Conservation (phyloP, 2,797 vertebrate genomes). For the Rhinichthys osculus region DNA sequence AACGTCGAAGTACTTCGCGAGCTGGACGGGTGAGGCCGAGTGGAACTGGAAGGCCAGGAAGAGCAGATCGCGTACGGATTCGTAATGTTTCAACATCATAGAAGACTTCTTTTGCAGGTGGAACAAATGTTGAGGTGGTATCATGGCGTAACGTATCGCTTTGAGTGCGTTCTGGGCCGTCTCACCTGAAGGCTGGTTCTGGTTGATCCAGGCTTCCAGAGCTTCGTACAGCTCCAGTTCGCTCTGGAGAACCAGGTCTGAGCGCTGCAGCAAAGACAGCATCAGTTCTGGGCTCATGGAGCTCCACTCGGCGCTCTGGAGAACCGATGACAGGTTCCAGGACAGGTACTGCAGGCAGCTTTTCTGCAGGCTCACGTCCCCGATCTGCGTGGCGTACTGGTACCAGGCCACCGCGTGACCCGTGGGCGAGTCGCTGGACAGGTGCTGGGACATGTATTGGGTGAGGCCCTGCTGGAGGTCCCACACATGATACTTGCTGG, state of each 20-base stretch:
- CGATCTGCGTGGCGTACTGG: conserved; percentile 88
- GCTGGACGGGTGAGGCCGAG: conserved; percentile 88
- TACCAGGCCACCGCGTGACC: conserved; percentile 96
- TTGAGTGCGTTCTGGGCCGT: conserved; percentile 84
- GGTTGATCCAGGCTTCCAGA: conserved; percentile 88
- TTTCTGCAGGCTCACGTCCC: conserved; percentile 84
- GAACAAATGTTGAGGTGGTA: conserved; percentile 90
- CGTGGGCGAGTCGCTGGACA: conserved; percentile 87
- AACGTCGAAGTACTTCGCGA: conserved; percentile 94
- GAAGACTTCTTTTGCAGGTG: conserved; percentile 90
- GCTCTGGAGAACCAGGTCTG: conserved; percentile 92
- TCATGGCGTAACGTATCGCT: conserved; percentile 92
- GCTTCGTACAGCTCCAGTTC: conserved; percentile 92
- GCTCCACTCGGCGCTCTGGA: conserved; percentile 88
- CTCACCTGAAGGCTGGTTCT: conserved; percentile 77
- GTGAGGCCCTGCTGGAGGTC: conserved; percentile 88
- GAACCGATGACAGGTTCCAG: conserved; percentile 94
- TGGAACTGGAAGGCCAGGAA: conserved; percentile 97
- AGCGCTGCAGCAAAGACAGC: conserved; percentile 89
- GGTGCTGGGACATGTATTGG: conserved; percentile 91
- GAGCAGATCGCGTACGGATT: conserved; percentile 87
- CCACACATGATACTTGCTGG: conserved; percentile 90
- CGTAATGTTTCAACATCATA: conserved; percentile 82
- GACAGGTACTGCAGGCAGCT: conserved; percentile 95
- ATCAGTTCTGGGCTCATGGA: conserved; percentile 89